These are phyloP conservation scores for Tragelaphus strepsiceros DNA, from an alignment of 2,113 vertebrate genomes.

Conservation along the genomic window DNA sequence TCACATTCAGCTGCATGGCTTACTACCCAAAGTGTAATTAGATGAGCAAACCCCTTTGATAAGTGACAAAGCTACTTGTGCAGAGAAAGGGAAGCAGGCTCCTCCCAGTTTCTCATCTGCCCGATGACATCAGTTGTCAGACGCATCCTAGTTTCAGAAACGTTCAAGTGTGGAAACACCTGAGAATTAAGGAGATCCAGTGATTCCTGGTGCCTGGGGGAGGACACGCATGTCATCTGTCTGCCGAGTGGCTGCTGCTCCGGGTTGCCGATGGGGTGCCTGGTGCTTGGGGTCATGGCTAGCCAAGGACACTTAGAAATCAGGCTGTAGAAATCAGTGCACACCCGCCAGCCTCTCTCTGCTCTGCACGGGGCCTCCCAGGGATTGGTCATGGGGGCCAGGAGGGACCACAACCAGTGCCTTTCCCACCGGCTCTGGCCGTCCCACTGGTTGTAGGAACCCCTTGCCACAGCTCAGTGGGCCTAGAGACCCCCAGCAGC, in stretches of 20 bases:
- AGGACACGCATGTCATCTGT: rapidly evolving
- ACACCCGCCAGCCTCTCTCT: rapidly evolving
- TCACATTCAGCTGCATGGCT: neutral
- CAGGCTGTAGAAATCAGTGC: neutral
- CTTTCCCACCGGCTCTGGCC: rapidly evolving
- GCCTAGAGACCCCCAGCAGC: neutral
- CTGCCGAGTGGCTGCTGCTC: rapidly evolving
- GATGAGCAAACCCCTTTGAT: neutral
- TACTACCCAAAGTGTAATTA: neutral
- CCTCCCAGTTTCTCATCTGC: neutral
- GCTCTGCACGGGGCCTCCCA: rapidly evolving
- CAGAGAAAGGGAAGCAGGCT: rapidly evolving
- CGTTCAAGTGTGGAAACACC: neutral
- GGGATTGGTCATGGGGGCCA: rapidly evolving
- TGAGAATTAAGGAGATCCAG: neutral
- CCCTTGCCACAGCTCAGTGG: rapidly evolving
- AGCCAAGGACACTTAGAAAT: neutral
- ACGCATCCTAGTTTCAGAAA: neutral
- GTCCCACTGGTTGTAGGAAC: rapidly evolving
- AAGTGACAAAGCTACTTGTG: no score
- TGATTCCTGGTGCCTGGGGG: rapidly evolving
- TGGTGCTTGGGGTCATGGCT: rapidly evolving
- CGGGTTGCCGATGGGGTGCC: rapidly evolving
- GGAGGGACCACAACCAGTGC: neutral
- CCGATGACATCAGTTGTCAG: neutral